Conservation (phyloP, 2,888 invertebrate species). For the Dasypogon diadema region DNA sequence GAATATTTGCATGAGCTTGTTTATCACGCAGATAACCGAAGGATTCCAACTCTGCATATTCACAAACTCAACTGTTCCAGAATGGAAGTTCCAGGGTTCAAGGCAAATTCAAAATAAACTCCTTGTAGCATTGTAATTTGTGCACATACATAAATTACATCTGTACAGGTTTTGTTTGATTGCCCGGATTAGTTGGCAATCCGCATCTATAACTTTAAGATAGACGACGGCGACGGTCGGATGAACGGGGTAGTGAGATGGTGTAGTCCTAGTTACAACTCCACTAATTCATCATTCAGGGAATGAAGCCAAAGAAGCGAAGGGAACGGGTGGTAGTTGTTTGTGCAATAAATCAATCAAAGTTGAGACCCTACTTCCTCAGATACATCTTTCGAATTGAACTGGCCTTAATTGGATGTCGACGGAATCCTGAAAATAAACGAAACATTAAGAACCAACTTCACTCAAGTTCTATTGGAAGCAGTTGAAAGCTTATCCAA, state of each 20-base stretch:
- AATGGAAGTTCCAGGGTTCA: not conserved
- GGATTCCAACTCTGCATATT: not conserved
- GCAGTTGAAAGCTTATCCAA: constrained; percentile 28
- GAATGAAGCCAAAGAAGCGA: constrained; percentile 11
- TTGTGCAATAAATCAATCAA: constrained; percentile 45
- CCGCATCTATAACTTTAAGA: not conserved
- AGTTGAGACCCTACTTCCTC: not conserved
- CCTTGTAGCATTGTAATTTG: no score
- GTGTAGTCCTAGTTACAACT: not conserved
- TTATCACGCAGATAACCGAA: not conserved
- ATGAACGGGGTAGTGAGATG: not conserved
- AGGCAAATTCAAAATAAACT: no score
- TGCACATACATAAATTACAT: not conserved
- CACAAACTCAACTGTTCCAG: not conserved
- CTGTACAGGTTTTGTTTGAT: constrained; percentile 14
- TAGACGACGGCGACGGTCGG: not conserved
- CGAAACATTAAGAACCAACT: constrained; percentile 39
- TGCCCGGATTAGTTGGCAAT: not conserved
- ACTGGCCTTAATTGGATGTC: constrained; percentile 34
- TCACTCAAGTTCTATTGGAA: constrained; percentile 15
- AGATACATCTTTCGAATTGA: not conserved
- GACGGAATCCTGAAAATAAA: constrained; percentile 43
- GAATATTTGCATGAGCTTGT: not conserved
- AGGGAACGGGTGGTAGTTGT: constrained; percentile 5
- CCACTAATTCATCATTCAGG: constrained; percentile 29